Base-by-base conservation (phyloP, 2,888 invertebrate species). In the Tyria jacobaeae region DNA sequence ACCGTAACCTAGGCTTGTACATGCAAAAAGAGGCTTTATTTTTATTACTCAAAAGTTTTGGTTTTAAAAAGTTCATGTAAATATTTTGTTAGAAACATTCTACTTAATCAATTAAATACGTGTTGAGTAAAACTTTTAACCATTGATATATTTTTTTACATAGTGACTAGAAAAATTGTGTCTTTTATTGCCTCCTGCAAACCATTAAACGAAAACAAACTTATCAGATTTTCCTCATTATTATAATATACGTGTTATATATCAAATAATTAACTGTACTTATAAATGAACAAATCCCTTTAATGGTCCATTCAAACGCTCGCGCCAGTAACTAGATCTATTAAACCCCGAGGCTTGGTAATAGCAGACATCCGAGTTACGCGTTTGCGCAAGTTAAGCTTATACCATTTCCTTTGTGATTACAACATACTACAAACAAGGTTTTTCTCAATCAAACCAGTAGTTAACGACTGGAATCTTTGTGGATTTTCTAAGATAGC, bases 361-460 rank as follows among this genome's bases (percentile, higher is more conserved):
- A 91, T 89, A 80, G 80, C 70, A 84, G 75, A 89, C 91, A 90
- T 91, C 91, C 91, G 89, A 89, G 86, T 85, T 85, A 87, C 88
- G 87, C 83, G 82, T 76, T 85, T 84, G 79, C 83, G 83, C 83
- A 84, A 86, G 68, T 62, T 59, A 66, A 57, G 74, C 76, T 75
- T 73, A 75, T 67, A 75, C 75, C 78, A 81, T 81, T 86, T 84
- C 89, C 85, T 84, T 80, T 73, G 76, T 76, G 71, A 80, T 90
- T 90, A 86, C 85, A 81, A 79, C 76, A 84, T 76, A 70, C 37
- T 65, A 55, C 60, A 61, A 76, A 77, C 84, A 66, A 82, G 81
- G 83, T 85, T 85, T 87, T 89, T 89, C 87, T 84, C 65, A 70
- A 71, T 71, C 60, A 75, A 85, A 83, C 84, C 81, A 73, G 82